phyloP scores from a whole-genome alignment of 2,113 vertebrate species.

The Thymallus thymallus region DNA sequence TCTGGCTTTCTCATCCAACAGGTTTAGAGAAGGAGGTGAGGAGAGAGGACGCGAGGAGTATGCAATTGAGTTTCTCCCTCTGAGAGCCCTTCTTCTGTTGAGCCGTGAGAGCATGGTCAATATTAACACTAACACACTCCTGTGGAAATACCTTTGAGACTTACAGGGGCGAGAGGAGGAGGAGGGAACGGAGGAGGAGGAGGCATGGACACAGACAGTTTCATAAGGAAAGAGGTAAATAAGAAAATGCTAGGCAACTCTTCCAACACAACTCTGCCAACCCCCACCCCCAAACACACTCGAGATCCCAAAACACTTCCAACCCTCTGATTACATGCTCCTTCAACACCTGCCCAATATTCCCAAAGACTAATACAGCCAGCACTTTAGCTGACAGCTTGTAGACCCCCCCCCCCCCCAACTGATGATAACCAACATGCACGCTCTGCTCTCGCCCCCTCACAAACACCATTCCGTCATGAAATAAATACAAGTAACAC shows the following conservation, averaged over 20 bases:
- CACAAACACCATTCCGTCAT: too few species aligned
- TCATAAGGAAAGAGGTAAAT: conserved; percentile 50
- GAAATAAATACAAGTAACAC: too few species aligned
- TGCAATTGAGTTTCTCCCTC: too few species aligned
- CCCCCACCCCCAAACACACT: conserved; percentile 12
- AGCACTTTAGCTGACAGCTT: neutral
- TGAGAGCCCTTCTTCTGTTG: conserved; percentile 50
- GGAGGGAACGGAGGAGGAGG: too few species aligned
- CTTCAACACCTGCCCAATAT: conserved; percentile 67
- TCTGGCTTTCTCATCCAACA: too few species aligned
- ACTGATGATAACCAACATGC: too few species aligned
- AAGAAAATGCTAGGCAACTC: conserved; percentile 46
- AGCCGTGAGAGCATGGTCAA: conserved; percentile 74
- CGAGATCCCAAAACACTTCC: conserved; percentile 15
- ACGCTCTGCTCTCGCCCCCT: too few species aligned
- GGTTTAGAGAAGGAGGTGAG: too few species aligned
- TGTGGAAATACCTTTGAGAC: conserved; percentile 76
- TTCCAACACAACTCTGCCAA: neutral
- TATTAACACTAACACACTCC: conserved; percentile 80
- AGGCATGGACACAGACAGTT: too few species aligned
- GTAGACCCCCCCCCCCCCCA: too few species aligned
- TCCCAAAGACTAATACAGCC: conserved; percentile 49
- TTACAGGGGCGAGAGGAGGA: conserved; percentile 38
- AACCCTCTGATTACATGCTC: conserved; percentile 64
- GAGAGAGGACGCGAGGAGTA: too few species aligned